Evolutionary conservation across 1,140 invertebrate species (phyloP), one percentile per base, ranked within the genome.

Genomic region (Copidosoma floridanum): DNA sequence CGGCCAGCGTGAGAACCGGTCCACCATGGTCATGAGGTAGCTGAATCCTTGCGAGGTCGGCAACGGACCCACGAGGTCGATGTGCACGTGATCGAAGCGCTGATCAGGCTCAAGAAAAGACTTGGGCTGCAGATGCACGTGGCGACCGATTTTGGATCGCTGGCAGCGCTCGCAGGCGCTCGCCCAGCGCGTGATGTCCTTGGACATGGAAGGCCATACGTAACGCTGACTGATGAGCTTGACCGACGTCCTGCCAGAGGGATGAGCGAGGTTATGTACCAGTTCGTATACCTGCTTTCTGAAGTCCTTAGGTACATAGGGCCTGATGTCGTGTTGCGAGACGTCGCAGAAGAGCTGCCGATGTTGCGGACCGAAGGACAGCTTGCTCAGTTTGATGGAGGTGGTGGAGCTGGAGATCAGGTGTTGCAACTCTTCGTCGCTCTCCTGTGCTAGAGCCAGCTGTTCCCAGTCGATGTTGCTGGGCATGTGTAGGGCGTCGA

Each of bases 121-220:
- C 11, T 60, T 54, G 7, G 68, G 10, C 21, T 72, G 73, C 14
- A 71, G 23, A 10, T 20, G 7, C 4, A 57, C 61, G 58, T 78
- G 70, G 18, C 68, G 60, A 1, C 50, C 47, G 0, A 70, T 51
- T 57, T 78, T 77, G 8, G 56, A 23, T 23, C 53, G 37, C 40
- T 78, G 76, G 50, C 75, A 78, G 6, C 52, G 21, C 21, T 66
- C 48, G 51, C 73, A 73, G 4, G 26, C 24, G 18, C 60, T 52
- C 8, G 69, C 58, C 70, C 70, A 78, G 11, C 63, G 43, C 26
- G 58, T 57, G 47, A 68, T 68, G 54, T 80, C 70, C 47, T 68
- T 68, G 8, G 66, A 68, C 20, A 78, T 68, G 2, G 57, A 8
- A 14, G 66, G 67, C 71, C 68, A 74, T 3, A 70, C 61, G 57